Conservation (phyloP, 2,113 vertebrate species). For the Hyperopisus bebe region DNA sequence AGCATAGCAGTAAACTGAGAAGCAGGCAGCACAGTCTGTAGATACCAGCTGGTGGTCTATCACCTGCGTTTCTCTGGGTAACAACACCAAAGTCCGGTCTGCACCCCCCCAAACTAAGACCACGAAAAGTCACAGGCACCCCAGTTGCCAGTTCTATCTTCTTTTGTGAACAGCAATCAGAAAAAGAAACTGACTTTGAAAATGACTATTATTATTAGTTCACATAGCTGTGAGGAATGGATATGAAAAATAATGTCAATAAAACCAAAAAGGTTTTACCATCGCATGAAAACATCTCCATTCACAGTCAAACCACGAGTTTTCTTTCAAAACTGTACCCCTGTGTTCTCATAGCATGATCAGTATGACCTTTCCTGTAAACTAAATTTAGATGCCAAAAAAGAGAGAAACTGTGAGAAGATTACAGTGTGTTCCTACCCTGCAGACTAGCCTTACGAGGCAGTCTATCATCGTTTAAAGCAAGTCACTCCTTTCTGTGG, state of each 20-base stretch:
- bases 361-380: neutral
- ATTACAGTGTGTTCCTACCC: neutral
- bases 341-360: neutral
- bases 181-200: slow-evolving; percentile 23
- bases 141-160: neutral
- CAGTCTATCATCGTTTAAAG: neutral
- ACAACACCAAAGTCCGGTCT: neutral
- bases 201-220: neutral
- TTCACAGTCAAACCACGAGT: slow-evolving; percentile 20
- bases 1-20: neutral
- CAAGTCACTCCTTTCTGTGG: neutral
- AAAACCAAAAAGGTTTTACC: slow-evolving; percentile 24
- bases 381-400: slow-evolving; percentile 6
- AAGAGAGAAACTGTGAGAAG: neutral
- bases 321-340: slow-evolving; percentile 22
- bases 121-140: neutral
- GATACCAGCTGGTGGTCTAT: neutral
- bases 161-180: slow-evolving; percentile 20
- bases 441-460: neutral
- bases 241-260: slow-evolving; percentile 25
- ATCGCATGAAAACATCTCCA: slow-evolving; percentile 23
- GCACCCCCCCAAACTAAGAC: neutral
- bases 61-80: neutral
- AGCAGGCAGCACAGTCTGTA: neutral
- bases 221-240: slow-evolving; percentile 22